Percentiles rank a stretch among this genome's conserved stretches.
Conservation (phyloP, 2,113 vertebrate genomes). For the Gorsachius goisagi region DNA sequence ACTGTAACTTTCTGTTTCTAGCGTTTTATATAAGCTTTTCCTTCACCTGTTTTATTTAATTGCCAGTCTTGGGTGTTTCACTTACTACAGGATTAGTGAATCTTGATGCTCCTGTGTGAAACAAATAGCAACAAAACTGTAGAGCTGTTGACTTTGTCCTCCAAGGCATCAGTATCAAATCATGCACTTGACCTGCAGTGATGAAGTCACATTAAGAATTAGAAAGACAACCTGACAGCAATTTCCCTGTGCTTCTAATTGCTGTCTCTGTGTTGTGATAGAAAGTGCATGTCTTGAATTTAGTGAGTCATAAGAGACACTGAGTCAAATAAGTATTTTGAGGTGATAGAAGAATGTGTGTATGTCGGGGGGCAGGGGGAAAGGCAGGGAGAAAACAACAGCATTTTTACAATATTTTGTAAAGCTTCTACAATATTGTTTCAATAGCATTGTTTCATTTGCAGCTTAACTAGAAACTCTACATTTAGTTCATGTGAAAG, state of each 20-base stretch:
- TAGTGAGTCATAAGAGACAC: background rate
- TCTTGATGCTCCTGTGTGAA: constrained; percentile 4
- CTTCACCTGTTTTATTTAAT: background rate
- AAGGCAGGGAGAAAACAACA: background rate
- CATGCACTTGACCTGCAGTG: constrained; percentile 45
- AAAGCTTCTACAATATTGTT: background rate
- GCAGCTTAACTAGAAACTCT: background rate
- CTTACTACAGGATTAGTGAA: background rate
- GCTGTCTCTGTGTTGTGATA: constrained; percentile 16
- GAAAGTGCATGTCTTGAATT: background rate
- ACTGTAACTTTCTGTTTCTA: background rate
- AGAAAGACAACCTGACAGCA: constrained; percentile 19
- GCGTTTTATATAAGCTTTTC: background rate
- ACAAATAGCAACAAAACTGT: background rate
- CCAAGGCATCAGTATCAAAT: constrained; percentile 4
- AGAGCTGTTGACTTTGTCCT: background rate
- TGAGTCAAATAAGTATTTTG: background rate
- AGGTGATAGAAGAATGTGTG: background rate
- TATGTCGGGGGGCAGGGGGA: background rate
- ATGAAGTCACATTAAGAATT: constrained; percentile 7
- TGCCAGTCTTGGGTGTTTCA: background rate
- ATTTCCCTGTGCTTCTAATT: constrained; percentile 34
- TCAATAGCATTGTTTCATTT: background rate
- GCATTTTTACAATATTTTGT: background rate
- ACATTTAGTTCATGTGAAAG: constrained; percentile 4